Evolutionary conservation across 1,140 invertebrate genomes (phyloP).

Genomic region (Diorhabda elongata): DNA sequence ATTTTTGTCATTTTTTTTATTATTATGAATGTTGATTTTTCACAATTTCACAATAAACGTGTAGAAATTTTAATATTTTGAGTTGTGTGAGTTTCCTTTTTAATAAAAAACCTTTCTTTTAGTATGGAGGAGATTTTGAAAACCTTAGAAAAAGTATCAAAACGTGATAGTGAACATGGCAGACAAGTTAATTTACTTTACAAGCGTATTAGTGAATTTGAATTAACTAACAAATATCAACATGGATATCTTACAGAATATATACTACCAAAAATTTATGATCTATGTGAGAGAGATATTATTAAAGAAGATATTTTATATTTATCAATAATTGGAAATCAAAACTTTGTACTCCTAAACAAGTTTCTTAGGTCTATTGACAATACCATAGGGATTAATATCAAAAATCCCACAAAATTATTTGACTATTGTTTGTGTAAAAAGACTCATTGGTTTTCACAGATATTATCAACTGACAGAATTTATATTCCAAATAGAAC

Average conservation of each 20-base stretch:
- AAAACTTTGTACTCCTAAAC: conserved; percentile 33
- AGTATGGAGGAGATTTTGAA: conserved; percentile 17
- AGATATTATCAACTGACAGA: conserved; percentile 28
- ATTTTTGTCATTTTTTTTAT: no score
- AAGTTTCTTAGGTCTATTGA: conserved; percentile 35
- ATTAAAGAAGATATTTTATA: conserved; percentile 37
- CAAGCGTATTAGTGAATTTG: conserved; percentile 20
- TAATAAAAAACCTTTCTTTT: neutral
- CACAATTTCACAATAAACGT: no score
- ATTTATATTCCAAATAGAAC: conserved; percentile 18
- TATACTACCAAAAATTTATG: conserved; percentile 26
- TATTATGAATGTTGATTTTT: no score
- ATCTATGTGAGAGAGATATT: conserved; percentile 18
- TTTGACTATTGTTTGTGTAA: conserved; percentile 40
- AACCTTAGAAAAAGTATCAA: conserved; percentile 8
- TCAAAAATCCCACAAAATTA: conserved; percentile 31
- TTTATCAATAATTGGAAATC: conserved; percentile 32
- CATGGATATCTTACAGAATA: conserved; percentile 16
- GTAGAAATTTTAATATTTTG: no score
- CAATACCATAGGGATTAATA: conserved; percentile 23
- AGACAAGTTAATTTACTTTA: conserved; percentile 16
- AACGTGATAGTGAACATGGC: neutral
- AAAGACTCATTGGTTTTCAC: conserved; percentile 41
- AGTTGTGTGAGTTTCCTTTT: no score
- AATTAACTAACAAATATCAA: conserved; percentile 15